Conservation (phyloP, 37 sponge, comb jelly and placozoan genomes). For the Bolinopsis microptera region DNA sequence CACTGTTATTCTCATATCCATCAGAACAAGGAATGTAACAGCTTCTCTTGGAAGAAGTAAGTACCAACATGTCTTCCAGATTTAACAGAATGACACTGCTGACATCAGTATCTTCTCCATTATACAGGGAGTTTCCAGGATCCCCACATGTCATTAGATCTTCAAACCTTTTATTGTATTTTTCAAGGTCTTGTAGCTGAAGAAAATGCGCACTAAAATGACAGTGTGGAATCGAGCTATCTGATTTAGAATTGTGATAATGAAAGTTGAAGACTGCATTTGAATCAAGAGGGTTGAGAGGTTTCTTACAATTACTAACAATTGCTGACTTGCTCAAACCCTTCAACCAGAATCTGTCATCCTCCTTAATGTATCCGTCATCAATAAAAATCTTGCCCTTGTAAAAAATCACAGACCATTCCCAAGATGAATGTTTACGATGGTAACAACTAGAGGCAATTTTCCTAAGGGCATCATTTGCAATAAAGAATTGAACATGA, state of each 20-base stretch:
- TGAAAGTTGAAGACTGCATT: neutral
- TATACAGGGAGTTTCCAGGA: neutral
- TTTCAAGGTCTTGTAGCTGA: neutral
- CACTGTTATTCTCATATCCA: neutral
- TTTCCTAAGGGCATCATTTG: neutral
- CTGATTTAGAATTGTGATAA: neutral
- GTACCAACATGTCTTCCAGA: neutral
- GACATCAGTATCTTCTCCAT: neutral
- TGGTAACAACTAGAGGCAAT: neutral
- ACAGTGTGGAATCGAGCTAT: neutral
- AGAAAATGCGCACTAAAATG: neutral
- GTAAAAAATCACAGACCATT: neutral
- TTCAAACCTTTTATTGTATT: neutral
- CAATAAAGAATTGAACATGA: neutral
- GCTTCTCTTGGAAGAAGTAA: neutral
- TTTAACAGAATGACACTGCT: neutral
- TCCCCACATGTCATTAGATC: neutral
- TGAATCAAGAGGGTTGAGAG: neutral
- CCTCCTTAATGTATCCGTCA: neutral
- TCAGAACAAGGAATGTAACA: neutral
- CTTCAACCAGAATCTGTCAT: neutral
- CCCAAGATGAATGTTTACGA: neutral
- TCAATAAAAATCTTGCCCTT: conserved; percentile 3
- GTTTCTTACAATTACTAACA: neutral
- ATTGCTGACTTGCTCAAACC: neutral